Base-by-base conservation (phyloP, 2,797 vertebrate genomes). In the Takifugu rubripes region DNA sequence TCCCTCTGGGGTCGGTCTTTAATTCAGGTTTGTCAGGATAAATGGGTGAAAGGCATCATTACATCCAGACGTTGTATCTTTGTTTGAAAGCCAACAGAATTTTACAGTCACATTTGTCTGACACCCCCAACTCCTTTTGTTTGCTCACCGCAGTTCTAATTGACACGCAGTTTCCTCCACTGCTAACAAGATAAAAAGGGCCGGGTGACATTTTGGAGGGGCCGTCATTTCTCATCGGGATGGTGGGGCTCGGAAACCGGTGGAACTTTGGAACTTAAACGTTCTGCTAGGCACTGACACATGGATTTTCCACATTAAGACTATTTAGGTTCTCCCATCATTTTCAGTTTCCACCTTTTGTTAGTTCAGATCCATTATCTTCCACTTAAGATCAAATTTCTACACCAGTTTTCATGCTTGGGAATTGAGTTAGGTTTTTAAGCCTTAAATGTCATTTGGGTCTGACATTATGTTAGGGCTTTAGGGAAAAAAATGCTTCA, bases 401-500 rank as follows among this genome's bases (percentile, higher is more conserved):
- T 2, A 0, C 21, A 51, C 42, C 47, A 47, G 42, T 16, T 33
- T 58, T 47, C 21, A 57, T 26, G 44, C 46, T 44, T 1, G 12
- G 44, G 2, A 15, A 47, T 67, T 61, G 49, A 17, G 66, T 3
- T 33, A 25, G 57, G 68, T 33, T 80, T 79, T 74, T 57, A 77
- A 72, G 51, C 48, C 57, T 65, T 40, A 17, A 72, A 73, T 65
- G 51, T 66, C 59, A 70, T 52, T 66, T 72, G 44, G 9, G 56
- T 24, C 45, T 54, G 49, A 60, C 74, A 61, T 31, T 25, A 16
- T 63, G 43, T 61, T 59, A 50, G 31, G 36, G 61, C 54, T 72
- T 61, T 21, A 21, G 21, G 21, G 21, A 79, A 65, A 74, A 66
- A 60, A 61, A 59, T 51, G 75, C 59, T 66, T 59, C 64, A 60